A percentile compares a stretch with the other conserved stretches of the same genome.
phyloP scores from a whole-genome alignment of 2,797 vertebrate genomes.

The Eleutherodactylus coqui region DNA sequence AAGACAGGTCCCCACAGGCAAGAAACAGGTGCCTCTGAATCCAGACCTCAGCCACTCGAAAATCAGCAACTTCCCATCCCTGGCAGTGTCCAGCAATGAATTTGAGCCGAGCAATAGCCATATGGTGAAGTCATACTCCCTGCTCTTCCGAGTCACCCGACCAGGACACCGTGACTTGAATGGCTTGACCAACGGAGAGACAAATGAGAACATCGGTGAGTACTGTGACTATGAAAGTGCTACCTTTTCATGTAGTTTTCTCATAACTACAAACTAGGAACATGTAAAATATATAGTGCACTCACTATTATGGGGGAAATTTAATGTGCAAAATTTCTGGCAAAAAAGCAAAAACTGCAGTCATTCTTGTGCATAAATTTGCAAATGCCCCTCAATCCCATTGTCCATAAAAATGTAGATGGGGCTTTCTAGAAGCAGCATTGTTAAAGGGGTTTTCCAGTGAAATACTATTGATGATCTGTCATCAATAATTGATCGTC shows the following conservation, averaged over 20 bases:
- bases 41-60: constrained; percentile 97
- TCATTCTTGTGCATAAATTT: too few species aligned
- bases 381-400: too few species aligned
- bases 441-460: too few species aligned
- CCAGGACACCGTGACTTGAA: constrained; percentile 89
- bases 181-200: constrained; percentile 90
- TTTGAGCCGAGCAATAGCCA: constrained; percentile 99
- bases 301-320: too few species aligned
- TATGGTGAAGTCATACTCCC: constrained; percentile 98
- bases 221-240: not conserved
- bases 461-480: too few species aligned
- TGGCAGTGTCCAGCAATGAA: constrained; percentile 97
- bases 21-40: constrained; percentile 99
- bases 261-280: too few species aligned
- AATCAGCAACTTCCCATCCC: constrained; percentile 91
- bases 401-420: too few species aligned
- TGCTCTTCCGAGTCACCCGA: constrained; percentile 95
- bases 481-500: too few species aligned
- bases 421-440: too few species aligned
- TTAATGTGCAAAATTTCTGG: too few species aligned
- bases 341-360: too few species aligned
- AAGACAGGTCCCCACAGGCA: constrained; percentile 99
- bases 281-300: too few species aligned
- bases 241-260: not conserved
- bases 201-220: constrained; percentile 95